Percentiles rank a stretch among this genome's conserved stretches.
Evolutionary conservation across 2,888 invertebrate genomes (phyloP).

Genomic region (Sarcophaga carnaria): DNA sequence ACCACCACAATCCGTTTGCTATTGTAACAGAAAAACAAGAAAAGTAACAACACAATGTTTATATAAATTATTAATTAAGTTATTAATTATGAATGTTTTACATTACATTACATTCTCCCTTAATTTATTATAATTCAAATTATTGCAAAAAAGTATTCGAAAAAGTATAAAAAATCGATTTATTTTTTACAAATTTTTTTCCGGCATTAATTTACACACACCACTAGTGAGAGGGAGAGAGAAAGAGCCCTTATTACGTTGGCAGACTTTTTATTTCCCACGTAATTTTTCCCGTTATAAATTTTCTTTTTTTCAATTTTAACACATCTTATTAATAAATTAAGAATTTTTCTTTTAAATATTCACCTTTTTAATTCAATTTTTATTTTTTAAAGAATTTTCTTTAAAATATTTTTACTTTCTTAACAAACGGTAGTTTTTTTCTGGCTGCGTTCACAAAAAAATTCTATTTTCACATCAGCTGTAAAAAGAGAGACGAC

Average conservation of each 20-base stretch:
- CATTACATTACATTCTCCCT: no score
- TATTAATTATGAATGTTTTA: no score
- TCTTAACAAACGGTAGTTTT: neutral
- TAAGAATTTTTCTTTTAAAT: neutral
- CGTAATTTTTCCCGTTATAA: neutral
- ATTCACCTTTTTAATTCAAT: neutral
- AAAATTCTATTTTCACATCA: conserved; percentile 8
- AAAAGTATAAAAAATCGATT: neutral
- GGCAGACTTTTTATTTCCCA: neutral
- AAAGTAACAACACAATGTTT: no score
- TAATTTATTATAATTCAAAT: no score
- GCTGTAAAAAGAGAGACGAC: neutral
- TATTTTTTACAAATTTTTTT: neutral
- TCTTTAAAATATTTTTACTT: neutral
- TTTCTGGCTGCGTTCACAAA: neutral
- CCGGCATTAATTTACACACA: neutral
- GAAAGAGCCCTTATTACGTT: neutral
- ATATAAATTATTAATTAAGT: no score
- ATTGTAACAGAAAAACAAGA: no score
- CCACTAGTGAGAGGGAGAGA: neutral
- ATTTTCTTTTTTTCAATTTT: neutral
- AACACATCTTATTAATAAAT: neutral
- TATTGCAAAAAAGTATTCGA: no score
- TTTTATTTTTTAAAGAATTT: neutral
- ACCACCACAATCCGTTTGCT: no score